Evolutionary conservation across 2,797 vertebrate species (phyloP).

Genomic region (Nannoperca obscura): DNA sequence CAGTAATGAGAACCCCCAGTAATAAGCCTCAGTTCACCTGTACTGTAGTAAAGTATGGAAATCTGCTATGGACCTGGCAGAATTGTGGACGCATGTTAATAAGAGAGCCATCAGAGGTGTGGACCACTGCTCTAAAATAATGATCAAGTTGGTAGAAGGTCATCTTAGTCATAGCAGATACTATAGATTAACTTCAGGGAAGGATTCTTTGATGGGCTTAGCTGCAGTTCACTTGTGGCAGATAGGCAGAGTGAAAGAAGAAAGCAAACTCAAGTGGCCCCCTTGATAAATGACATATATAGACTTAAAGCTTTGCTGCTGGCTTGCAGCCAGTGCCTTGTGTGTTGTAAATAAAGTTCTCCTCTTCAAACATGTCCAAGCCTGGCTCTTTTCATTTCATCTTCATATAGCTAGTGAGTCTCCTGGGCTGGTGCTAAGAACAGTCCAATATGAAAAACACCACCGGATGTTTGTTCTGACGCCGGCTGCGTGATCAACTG

Average conservation of each 20-base stretch:
- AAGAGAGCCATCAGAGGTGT: conserved; percentile 44
- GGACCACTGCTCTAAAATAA: conserved; percentile 42
- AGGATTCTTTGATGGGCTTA: conserved; percentile 63
- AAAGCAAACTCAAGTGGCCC: conserved; percentile 64
- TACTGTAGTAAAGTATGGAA: conserved; percentile 54
- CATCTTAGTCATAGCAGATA: conserved; percentile 53
- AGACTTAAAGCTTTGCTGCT: conserved; percentile 81
- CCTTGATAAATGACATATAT: conserved; percentile 81
- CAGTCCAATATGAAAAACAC: conserved; percentile 69
- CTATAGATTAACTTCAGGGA: conserved; percentile 62
- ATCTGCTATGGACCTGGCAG: conserved; percentile 18
- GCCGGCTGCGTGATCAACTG: conserved; percentile 66
- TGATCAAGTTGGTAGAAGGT: conserved; percentile 64
- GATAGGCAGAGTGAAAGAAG: conserved; percentile 42
- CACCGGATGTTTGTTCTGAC: conserved; percentile 58
- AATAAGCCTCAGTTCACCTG: conserved; percentile 69
- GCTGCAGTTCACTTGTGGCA: conserved; percentile 49
- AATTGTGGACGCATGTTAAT: conserved; percentile 49
- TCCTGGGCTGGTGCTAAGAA: conserved; percentile 65
- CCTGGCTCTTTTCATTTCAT: conserved; percentile 78
- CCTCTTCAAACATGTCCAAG: conserved; percentile 78
- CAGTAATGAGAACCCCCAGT: conserved; percentile 58
- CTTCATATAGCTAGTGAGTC: conserved; percentile 65
- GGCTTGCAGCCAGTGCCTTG: conserved; percentile 81
- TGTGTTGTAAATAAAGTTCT: conserved; percentile 92